Evolutionary conservation across 2,888 invertebrate genomes (phyloP).

Genomic region (Beris morrisii): DNA sequence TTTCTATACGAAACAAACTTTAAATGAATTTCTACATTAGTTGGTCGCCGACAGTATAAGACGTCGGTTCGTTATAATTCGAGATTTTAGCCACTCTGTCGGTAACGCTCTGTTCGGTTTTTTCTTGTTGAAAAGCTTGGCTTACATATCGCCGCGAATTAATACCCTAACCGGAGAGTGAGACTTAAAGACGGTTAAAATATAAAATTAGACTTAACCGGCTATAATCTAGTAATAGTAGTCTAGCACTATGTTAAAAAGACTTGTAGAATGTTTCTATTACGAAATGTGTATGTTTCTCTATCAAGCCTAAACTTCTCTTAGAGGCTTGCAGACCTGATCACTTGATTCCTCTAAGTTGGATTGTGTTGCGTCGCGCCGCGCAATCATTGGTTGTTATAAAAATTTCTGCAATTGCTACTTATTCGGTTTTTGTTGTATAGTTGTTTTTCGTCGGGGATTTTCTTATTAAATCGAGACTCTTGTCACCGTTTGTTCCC

Average conservation of each 20-base stretch:
- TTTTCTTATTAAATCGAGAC: too few species aligned
- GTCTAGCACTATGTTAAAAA: constrained; percentile 11
- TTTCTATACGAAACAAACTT: constrained; percentile 24
- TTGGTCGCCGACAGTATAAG: constrained; percentile 33
- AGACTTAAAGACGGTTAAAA: too few species aligned
- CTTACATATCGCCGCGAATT: too few species aligned
- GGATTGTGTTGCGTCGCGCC: constrained; percentile 17
- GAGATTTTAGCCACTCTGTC: too few species aligned
- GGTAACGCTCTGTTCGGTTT: too few species aligned
- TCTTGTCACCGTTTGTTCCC: too few species aligned
- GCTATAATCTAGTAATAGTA: too few species aligned
- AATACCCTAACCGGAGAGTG: too few species aligned
- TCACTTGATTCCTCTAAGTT: constrained; percentile 22
- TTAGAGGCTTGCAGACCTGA: constrained; percentile 22
- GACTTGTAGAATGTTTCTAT: constrained; percentile 31
- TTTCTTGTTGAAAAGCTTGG: too few species aligned
- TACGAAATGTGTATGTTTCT: constrained; percentile 27
- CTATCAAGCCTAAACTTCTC: constrained; percentile 25
- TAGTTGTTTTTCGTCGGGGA: too few species aligned
- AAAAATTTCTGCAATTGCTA: constrained; percentile 23
- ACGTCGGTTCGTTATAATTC: constrained; percentile 16
- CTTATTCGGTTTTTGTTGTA: neutral
- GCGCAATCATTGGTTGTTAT: constrained; percentile 20
- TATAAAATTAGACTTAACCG: too few species aligned
- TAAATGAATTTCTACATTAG: constrained; percentile 30